Evolutionary conservation across 2,888 invertebrate species (phyloP).

Genomic region (Caenorhabditis wallacei): DNA sequence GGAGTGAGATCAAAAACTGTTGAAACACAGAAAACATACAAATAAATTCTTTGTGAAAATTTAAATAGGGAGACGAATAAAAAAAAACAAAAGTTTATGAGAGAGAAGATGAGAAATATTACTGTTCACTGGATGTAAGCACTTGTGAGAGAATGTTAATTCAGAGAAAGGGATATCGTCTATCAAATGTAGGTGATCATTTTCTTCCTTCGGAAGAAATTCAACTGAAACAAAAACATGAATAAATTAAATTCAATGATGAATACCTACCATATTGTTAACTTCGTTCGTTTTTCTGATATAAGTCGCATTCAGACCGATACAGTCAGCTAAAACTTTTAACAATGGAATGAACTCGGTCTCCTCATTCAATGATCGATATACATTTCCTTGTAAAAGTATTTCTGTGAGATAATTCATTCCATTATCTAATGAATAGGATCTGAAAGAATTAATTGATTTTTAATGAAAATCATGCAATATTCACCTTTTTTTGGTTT

Average conservation of each 20-base stretch:
- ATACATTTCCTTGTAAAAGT: not conserved
- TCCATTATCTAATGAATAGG: slow-evolving; percentile 7
- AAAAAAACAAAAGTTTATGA: too few relatives aligned
- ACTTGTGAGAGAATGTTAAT: too few relatives aligned
- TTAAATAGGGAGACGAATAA: too few relatives aligned
- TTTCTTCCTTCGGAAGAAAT: slow-evolving; percentile 26
- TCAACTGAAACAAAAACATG: slow-evolving; percentile 32
- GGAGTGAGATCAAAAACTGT: too few relatives aligned
- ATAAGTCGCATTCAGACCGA: slow-evolving; percentile 39
- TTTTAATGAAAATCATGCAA: too few relatives aligned
- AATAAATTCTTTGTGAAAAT: too few relatives aligned
- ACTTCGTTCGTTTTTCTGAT: slow-evolving; percentile 38
- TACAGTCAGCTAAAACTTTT: slow-evolving; percentile 23
- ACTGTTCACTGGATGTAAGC: too few relatives aligned
- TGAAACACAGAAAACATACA: too few relatives aligned
- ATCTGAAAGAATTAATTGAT: slow-evolving; percentile 5
- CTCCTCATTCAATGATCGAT: slow-evolving; percentile 2
- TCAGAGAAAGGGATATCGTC: too few relatives aligned
- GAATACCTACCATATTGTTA: slow-evolving; percentile 26
- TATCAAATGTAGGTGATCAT: slow-evolving; percentile 17
- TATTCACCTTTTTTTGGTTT: slow-evolving; percentile 34
- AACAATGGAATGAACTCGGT: not conserved
- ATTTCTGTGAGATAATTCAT: slow-evolving; percentile 23
- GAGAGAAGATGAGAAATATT: too few relatives aligned
- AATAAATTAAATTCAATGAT: not conserved